Conservation (phyloP, 2,113 vertebrate genomes). For the Cyrtonyx montezumae region DNA sequence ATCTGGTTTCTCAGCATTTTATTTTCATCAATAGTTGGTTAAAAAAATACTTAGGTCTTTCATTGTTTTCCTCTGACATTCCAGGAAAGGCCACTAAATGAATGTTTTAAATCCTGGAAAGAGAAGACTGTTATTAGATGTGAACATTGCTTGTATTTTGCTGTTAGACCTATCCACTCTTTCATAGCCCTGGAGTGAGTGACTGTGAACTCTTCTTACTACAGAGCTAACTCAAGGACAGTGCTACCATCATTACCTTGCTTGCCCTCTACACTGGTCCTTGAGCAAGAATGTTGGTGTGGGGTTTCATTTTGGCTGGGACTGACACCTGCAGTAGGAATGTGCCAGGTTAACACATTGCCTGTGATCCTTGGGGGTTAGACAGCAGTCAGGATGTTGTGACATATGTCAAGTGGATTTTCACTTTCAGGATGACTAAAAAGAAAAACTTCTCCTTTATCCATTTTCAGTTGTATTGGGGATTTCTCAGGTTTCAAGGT, state of each 20-base stretch:
- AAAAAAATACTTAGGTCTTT: neutral
- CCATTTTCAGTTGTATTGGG: constrained; percentile 59
- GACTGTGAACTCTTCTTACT: neutral
- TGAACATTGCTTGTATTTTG: neutral
- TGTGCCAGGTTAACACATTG: neutral
- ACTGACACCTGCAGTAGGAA: constrained; percentile 23
- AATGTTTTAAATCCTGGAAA: neutral
- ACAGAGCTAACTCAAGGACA: neutral
- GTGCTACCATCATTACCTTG: neutral
- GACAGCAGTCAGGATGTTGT: constrained; percentile 64
- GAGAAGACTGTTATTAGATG: neutral
- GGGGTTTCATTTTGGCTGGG: constrained; percentile 25
- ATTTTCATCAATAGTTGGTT: neutral
- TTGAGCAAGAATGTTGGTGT: constrained; percentile 9
- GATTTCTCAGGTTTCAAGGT: constrained; percentile 76
- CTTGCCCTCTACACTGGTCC: neutral
- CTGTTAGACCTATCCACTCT: neutral
- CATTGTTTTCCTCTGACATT: neutral
- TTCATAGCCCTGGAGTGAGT: rapidly evolving
- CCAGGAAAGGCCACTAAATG: neutral
- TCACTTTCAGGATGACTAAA: constrained; percentile 55
- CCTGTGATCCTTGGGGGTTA: neutral
- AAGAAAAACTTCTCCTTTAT: constrained; percentile 43
- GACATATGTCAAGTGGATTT: constrained; percentile 70
- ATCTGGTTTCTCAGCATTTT: neutral